These are phyloP conservation scores for Anarhynchus alexandrinus DNA, from an alignment of 2,113 vertebrate species.

Conservation along the genomic window DNA sequence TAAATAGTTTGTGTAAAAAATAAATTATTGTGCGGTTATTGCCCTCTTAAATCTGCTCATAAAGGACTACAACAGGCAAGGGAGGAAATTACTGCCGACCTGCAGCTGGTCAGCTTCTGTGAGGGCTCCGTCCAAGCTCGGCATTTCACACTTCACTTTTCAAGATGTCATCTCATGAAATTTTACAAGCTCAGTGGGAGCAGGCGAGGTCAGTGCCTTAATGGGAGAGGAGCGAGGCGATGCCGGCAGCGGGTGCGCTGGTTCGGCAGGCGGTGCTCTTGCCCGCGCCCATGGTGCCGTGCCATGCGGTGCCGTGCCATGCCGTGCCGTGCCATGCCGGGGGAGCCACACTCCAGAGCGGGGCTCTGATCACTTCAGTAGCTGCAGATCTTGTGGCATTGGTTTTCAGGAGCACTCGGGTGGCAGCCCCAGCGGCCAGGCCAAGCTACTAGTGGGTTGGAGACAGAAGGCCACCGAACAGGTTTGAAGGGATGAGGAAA, in stretches of 20 bases:
- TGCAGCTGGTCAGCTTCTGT: conserved; percentile 3
- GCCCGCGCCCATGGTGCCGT: rapidly evolving
- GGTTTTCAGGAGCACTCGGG: background rate
- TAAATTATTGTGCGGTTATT: background rate
- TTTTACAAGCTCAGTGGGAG: background rate
- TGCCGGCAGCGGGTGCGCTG: rapidly evolving
- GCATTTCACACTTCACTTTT: background rate
- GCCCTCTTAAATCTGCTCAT: background rate
- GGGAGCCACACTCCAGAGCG: rapidly evolving
- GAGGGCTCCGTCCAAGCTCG: background rate
- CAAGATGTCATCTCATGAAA: background rate
- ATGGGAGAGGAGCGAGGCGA: background rate
- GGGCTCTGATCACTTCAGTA: background rate
- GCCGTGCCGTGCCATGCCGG: rapidly evolving
- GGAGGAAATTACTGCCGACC: background rate
- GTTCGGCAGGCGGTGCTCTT: background rate
- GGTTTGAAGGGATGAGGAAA: conserved; percentile 63
- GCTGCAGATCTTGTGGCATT: background rate
- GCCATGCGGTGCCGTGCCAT: rapidly evolving
- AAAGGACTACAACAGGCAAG: background rate
- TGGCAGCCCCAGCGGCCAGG: background rate
- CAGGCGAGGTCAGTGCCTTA: background rate
- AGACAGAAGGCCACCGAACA: conserved; percentile 34
- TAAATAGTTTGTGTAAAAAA: background rate
- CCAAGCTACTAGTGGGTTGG: background rate